Percentiles rank a stretch among this genome's conserved stretches.
Conservation (phyloP, 2,797 vertebrate genomes). For the Takifugu rubripes region DNA sequence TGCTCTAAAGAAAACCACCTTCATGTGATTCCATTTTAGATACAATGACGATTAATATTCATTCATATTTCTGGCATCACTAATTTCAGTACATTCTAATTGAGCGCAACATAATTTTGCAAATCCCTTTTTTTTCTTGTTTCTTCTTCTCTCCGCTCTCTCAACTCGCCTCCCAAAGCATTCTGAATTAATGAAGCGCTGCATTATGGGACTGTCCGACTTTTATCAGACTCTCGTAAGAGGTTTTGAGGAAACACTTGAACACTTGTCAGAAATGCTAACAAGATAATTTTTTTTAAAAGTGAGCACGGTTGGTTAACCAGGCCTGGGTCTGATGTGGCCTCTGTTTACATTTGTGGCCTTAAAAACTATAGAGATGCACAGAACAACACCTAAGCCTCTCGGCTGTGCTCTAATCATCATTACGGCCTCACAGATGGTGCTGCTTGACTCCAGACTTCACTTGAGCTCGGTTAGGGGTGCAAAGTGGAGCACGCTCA, state of each 20-base stretch:
- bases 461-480: constrained; percentile 56
- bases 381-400: constrained; percentile 68
- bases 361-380: constrained; percentile 37
- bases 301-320: not conserved
- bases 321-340: not conserved
- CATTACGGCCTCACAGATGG: constrained; percentile 71
- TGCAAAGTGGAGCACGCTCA: constrained; percentile 32
- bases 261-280: no score
- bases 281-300: not conserved
- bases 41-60: no score
- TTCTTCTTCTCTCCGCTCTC: no score
- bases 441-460: constrained; percentile 65
- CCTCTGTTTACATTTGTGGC: constrained; percentile 7
- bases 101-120: no score
- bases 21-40: no score
- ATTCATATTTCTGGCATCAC: no score
- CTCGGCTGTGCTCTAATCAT: constrained; percentile 59
- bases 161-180: no score
- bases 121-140: no score
- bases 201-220: not conserved
- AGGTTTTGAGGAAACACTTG: not conserved
- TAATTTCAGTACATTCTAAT: no score
- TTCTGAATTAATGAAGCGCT: not conserved
- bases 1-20: no score
- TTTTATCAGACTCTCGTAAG: not conserved